Evolutionary conservation across 2,888 invertebrate genomes (phyloP).

Genomic region (Drosophila suboccidentalis): DNA sequence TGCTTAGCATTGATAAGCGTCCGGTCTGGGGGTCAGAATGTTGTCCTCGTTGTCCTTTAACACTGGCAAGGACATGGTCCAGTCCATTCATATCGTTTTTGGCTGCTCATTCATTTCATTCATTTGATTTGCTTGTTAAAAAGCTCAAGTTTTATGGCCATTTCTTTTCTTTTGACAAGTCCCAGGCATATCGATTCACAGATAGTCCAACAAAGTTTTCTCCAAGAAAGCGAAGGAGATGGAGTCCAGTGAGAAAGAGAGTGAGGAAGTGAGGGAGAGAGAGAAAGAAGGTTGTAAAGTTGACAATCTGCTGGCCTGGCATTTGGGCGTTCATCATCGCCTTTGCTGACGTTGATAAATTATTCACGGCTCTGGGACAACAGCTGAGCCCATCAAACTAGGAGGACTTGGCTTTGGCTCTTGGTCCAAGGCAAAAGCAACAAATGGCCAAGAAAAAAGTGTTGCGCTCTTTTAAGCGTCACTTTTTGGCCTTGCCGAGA

Average conservation of each 20-base stretch:
- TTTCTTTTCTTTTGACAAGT: conserved; percentile 41
- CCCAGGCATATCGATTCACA: conserved; percentile 68
- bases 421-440: conserved; percentile 42
- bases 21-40: conserved; percentile 49
- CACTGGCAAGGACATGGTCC: conserved; percentile 20
- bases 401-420: conserved; percentile 22
- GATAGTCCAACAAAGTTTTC: conserved; percentile 30
- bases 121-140: conserved; percentile 79
- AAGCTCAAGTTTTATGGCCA: conserved; percentile 80
- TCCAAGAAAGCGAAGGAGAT: background rate
- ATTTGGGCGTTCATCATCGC: conserved; percentile 71
- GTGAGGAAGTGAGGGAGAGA: too few relatives aligned
- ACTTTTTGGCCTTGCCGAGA: conserved; percentile 50
- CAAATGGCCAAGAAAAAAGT: conserved; percentile 59
- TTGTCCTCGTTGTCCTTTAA: conserved; percentile 50
- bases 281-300: background rate
- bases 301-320: conserved; percentile 71
- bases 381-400: conserved; percentile 52
- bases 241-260: background rate
- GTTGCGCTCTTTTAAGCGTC: conserved; percentile 46
- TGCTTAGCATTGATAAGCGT: conserved; percentile 68
- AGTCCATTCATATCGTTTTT: conserved; percentile 52
- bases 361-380: conserved; percentile 63
- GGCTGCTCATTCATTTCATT: conserved; percentile 63
- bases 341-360: conserved; percentile 76